Evolutionary conservation across 2,797 vertebrate genomes (phyloP), one percentile per base, ranked within the genome.

Genomic region (Microctenopoma lineatum): DNA sequence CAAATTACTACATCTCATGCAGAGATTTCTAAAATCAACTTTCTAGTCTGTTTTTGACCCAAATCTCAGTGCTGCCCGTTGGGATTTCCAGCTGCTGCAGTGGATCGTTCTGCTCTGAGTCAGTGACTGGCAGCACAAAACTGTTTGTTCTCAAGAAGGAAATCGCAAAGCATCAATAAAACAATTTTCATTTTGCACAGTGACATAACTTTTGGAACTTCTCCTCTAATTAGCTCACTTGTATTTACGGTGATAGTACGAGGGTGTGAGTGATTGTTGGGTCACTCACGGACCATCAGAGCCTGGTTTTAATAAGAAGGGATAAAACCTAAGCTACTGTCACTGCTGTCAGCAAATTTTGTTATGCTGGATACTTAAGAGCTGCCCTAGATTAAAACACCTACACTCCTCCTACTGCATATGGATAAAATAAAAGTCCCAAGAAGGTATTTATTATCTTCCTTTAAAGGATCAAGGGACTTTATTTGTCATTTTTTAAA

Each of bases 261-360:
- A 69, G 4, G 38, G 41, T 29, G 51, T 66, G 60, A 71, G 46
- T 34, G 34, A 77, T 80, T 64, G 16, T 65, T 52, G 26, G 68
- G 65, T 52, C 65, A 55, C 58, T 50, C 55, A 46, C 13, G 34
- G 57, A 34, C 29, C 44, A 56, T 45, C 5, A 0, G 14, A 62
- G 58, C 32, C 81, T 81, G 57, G 41, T 80, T 42, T 42, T 75
- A 61, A 70, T 52, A 66, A 16, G 39, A 38, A 63, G 48, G n/a
- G 46, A 56, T 48, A 51, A 25, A 73, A 67, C 50, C 44, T 64
- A 47, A 73, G 36, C 48, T 8, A 12, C 68, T 48, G 25, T 47
- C 52, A 38, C 12, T 53, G 18, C 53, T 76, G 58, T 72, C 65
- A 58, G 59, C 32, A 69, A 47, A 60, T 83, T 64, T 75, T 55